Base-by-base conservation (phyloP, 2,888 invertebrate genomes). In the Spialia ferax region DNA sequence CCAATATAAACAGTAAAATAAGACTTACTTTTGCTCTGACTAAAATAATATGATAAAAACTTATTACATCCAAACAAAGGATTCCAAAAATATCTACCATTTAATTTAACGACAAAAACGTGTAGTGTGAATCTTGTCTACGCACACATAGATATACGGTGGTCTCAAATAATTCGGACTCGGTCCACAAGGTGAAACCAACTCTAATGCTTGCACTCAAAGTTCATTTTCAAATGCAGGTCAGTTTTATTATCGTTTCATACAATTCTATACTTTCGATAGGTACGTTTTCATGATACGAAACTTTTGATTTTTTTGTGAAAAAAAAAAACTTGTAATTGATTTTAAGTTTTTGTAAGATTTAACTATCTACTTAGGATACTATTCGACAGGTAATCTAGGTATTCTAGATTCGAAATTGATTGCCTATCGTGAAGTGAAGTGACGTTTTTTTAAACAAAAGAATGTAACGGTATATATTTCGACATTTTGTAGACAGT, bases 91-190 rank as follows among this genome's bases (percentile, higher is more conserved):
- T 45, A 8, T 45, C 8, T 6, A 18, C 5, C 5, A 20, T 48
- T 48, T 20, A 20, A 48, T 20, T 48, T 20, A 11, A 48, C 20
- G 4, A 20, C 48, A 48, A 48, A 48, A 79, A 77, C 79, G 45
- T 74, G 69, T 76, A 75, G 77, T 84, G 83, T 84, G 76, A n/a
- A 69, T 29, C 74, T 70, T 70, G 61, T 61, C 74, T 71, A 79
- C 79, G 75, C 84, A 81, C 82, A 85, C 85, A 79, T 73, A 71
- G 69, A 76, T 68, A 72, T 65, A 73, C 76, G 78, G 81, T 77
- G 79, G 77, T 78, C 81, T 82, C 82, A 81, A 82, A 84, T 83
- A 81, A 81, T 80, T 79, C 78, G 72, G 70, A 73, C 71, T 70
- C 48, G 45, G 6, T 35, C 1, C 61, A 45, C 66, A 66, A 57